A percentile compares a stretch with the other conserved stretches of the same genome.
Evolutionary conservation across 2,113 vertebrate genomes (phyloP).

Genomic region (Pelvicachromis taeniatus): DNA sequence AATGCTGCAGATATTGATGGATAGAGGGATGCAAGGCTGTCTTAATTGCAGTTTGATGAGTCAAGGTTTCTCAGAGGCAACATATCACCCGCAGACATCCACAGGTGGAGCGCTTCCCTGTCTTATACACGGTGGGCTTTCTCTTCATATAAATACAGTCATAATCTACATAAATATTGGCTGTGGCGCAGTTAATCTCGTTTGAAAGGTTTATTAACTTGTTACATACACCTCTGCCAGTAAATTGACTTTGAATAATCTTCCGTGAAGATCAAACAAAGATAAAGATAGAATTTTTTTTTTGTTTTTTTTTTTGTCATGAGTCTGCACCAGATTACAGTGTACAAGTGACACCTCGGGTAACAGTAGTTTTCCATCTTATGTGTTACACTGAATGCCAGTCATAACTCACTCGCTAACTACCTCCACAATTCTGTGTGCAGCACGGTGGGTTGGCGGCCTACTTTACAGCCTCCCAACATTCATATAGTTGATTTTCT

Average conservation of each 20-base stretch:
- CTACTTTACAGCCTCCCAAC: not conserved
- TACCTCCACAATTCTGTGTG: not conserved
- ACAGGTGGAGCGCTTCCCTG: constrained; percentile 17
- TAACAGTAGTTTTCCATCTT: not conserved
- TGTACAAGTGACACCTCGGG: not conserved
- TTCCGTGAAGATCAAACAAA: constrained; percentile 9
- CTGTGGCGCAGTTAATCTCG: constrained; percentile 44
- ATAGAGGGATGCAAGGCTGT: constrained; percentile 11
- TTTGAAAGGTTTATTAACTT: constrained; percentile 57
- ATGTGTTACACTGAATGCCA: not conserved
- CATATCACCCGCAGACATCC: constrained; percentile 28
- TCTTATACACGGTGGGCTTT: not conserved
- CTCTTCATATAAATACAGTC: constrained; percentile 39
- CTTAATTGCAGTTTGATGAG: constrained; percentile 66
- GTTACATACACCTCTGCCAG: constrained; percentile 17
- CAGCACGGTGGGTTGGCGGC: not conserved
- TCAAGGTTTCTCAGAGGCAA: constrained; percentile 48
- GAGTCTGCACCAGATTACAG: not conserved
- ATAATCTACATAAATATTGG: constrained; percentile 51
- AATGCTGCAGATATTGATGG: constrained; percentile 51
- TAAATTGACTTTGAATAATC: constrained; percentile 45
- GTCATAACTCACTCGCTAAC: not conserved
- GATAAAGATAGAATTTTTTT: not conserved
- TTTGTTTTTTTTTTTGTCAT: not conserved
- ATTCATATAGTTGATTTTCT: not conserved